These are phyloP conservation scores for Perca flavescens DNA, from an alignment of 2,113 vertebrate species.

Conservation along the genomic window DNA sequence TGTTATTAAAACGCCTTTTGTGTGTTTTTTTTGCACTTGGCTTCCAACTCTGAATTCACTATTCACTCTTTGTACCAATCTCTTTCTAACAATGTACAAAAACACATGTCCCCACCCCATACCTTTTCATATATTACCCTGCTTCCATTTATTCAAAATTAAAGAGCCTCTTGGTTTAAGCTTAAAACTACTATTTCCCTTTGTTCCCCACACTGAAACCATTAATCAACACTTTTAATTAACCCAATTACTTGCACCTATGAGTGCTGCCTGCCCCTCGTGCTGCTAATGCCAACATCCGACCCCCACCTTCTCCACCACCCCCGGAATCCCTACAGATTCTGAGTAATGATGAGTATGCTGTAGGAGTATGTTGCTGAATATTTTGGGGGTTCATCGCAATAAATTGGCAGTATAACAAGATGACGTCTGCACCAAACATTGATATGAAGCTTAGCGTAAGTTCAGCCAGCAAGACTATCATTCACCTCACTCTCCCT, in stretches of 20 bases:
- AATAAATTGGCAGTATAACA: not conserved
- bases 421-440: not conserved
- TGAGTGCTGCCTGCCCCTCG: not conserved
- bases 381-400: not conserved
- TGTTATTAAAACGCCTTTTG: too few relatives aligned
- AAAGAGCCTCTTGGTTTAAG: not conserved
- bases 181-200: not conserved
- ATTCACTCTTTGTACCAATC: not conserved
- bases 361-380: not conserved
- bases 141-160: not conserved
- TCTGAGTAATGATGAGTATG: not conserved
- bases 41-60: not conserved
- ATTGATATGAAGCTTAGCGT: not conserved
- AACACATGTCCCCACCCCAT: too few relatives aligned
- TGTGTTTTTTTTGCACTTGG: not conserved
- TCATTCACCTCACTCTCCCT: too few relatives aligned
- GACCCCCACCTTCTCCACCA: not conserved
- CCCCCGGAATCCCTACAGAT: constrained; percentile 16
- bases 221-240: constrained; percentile 11
- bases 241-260: constrained; percentile 6
- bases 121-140: not conserved
- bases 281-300: not conserved
- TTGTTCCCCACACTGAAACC: not conserved
- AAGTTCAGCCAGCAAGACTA: too few relatives aligned
- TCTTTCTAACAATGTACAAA: not conserved